Evolutionary conservation across 2,113 vertebrate species (phyloP).

Genomic region (Calyptommatus sinebrachiatus): DNA sequence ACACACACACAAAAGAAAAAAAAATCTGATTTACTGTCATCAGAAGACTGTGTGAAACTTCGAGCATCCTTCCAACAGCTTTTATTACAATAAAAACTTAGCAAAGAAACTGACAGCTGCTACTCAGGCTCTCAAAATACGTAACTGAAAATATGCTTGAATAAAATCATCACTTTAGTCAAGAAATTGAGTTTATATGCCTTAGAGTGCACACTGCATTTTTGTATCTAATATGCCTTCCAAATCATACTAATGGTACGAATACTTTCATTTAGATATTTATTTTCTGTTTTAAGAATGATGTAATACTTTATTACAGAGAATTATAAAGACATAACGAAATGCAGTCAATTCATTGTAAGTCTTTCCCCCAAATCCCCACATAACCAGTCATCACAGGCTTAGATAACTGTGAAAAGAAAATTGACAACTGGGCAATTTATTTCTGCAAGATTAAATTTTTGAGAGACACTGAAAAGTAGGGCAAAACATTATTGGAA

Average conservation of each 20-base stretch:
- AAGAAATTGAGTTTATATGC: neutral
- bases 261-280: slow-evolving; percentile 15
- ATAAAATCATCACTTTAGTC: neutral
- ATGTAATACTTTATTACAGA: neutral
- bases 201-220: neutral
- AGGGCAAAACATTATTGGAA: slow-evolving; percentile 6
- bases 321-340: neutral
- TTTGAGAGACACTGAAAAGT: slow-evolving; percentile 20
- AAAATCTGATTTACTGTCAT: neutral
- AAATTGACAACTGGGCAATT: slow-evolving; percentile 24
- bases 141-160: slow-evolving; percentile 15
- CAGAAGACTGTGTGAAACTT: slow-evolving; percentile 6
- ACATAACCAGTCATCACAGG: neutral
- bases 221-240: neutral
- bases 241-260: neutral
- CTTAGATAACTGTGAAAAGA: slow-evolving; percentile 3
- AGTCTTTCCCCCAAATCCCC: neutral
- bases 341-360: neutral
- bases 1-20: too few species aligned
- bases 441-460: slow-evolving; percentile 35
- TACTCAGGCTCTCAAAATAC: slow-evolving; percentile 5
- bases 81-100: slow-evolving; percentile 12
- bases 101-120: slow-evolving; percentile 23
- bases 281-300: neutral
- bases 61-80: slow-evolving; percentile 17